These are phyloP conservation scores for Antechinus stuartii DNA, from an alignment of 2,113 vertebrate species.

Conservation along the genomic window DNA sequence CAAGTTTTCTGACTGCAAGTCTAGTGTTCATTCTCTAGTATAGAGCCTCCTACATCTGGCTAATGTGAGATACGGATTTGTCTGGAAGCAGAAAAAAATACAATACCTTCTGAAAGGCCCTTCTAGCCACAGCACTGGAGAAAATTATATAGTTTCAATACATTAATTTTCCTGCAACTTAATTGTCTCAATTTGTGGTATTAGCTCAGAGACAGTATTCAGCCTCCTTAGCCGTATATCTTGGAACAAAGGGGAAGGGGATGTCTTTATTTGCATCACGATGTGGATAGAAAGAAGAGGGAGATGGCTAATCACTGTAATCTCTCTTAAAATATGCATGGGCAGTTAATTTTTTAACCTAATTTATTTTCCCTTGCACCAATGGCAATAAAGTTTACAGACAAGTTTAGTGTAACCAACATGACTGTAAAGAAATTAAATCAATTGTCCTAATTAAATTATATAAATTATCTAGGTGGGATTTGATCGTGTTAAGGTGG, in stretches of 20 bases:
- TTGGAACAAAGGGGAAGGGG: neutral
- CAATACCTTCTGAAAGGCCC: neutral
- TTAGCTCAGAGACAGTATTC: neutral
- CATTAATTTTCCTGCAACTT: neutral
- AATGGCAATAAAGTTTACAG: slow-evolving; percentile 67
- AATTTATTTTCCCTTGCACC: slow-evolving; percentile 39
- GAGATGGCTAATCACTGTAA: neutral
- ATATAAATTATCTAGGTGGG: slow-evolving; percentile 68
- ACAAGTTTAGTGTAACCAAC: slow-evolving; percentile 61
- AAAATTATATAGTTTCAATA: neutral
- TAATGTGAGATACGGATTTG: neutral
- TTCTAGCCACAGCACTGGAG: neutral
- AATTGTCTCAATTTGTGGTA: neutral
- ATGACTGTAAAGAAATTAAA: slow-evolving; percentile 67
- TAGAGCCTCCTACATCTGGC: neutral
- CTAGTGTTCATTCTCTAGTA: neutral
- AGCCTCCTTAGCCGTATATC: neutral
- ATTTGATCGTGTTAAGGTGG: slow-evolving; percentile 70
- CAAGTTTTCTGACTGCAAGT: neutral
- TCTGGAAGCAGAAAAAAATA: neutral
- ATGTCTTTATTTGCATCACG: neutral
- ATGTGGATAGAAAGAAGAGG: neutral
- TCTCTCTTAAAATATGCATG: neutral
- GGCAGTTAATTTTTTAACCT: slow-evolving; percentile 42
- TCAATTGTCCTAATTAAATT: slow-evolving; percentile 80